A percentile compares a stretch with the other conserved stretches of the same genome.
Conservation (phyloP, 1,140 invertebrate species). For the Drosophila pectinifera region DNA sequence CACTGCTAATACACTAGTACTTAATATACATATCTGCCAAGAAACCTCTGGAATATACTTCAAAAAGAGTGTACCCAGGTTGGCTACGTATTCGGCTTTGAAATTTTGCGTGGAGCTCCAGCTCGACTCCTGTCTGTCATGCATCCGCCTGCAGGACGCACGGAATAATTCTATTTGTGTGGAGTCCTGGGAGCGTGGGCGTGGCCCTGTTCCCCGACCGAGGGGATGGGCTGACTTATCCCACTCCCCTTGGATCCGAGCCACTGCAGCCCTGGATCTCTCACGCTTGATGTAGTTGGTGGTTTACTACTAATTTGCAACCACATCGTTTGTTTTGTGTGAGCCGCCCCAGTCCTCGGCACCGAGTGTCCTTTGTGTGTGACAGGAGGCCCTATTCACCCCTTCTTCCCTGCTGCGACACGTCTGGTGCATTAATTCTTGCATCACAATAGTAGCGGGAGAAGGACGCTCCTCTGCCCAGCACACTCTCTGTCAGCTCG, state of each 20-base stretch:
- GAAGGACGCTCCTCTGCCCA: slow-evolving; percentile 43
- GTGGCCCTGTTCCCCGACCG: slow-evolving; percentile 33
- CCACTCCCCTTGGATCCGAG: slow-evolving; percentile 23
- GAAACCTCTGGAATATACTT: not conserved
- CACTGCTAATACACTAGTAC: too few species aligned
- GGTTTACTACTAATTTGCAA: slow-evolving; percentile 83
- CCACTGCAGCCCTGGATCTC: slow-evolving; percentile 41
- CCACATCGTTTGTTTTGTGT: slow-evolving; percentile 82
- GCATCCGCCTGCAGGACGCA: slow-evolving; percentile 80
- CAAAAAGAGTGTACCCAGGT: slow-evolving; percentile 2
- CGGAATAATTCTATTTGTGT: slow-evolving; percentile 83
- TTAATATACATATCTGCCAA: too few species aligned
- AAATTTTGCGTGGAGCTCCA: slow-evolving; percentile 15
- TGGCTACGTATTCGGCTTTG: slow-evolving; percentile 17
- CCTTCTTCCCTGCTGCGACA: slow-evolving; percentile 38
- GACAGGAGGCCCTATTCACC: slow-evolving; percentile 53
- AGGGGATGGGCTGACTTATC: slow-evolving; percentile 69
- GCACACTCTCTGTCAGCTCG: slow-evolving; percentile 60
- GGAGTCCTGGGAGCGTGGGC: slow-evolving; percentile 12
- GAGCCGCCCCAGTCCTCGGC: slow-evolving; percentile 26
- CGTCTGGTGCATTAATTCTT: slow-evolving; percentile 75
- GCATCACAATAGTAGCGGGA: slow-evolving; percentile 54
- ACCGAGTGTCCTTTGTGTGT: slow-evolving; percentile 70
- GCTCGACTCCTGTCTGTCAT: slow-evolving; percentile 63
- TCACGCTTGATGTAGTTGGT: slow-evolving; percentile 81